Conservation (phyloP, 2,113 vertebrate species). For the Hippocampus mohnikei region DNA sequence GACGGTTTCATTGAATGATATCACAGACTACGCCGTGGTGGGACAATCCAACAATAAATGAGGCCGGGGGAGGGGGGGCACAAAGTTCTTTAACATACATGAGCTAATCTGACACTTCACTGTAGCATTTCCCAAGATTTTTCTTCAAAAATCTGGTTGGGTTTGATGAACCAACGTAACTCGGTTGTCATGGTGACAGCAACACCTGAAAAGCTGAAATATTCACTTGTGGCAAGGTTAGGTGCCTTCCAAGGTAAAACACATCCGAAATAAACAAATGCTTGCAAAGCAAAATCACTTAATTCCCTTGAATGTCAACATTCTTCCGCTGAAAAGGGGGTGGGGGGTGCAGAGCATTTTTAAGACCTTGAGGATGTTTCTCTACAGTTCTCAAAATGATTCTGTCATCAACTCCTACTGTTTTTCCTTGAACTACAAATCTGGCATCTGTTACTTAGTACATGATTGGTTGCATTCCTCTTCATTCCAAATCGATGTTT, state of each 20-base stretch:
- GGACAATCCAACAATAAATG: not conserved
- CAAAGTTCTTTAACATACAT: not conserved
- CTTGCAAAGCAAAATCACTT: constrained; percentile 3
- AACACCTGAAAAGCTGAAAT: not conserved
- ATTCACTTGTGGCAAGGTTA: not conserved
- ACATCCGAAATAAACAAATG: not conserved
- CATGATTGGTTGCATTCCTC: not conserved
- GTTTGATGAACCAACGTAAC: not conserved
- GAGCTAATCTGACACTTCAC: not conserved
- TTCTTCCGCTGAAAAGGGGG: not conserved
- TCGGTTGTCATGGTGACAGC: constrained; percentile 6
- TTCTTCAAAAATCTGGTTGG: not conserved
- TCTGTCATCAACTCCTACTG: not conserved
- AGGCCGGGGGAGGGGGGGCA: too few relatives aligned
- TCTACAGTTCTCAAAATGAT: not conserved
- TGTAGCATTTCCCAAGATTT: not conserved
- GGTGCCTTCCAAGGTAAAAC: constrained; percentile 1
- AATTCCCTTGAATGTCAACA: not conserved
- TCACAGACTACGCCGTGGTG: not conserved
- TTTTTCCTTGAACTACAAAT: not conserved
- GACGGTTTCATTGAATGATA: not conserved
- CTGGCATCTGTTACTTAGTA: not conserved
- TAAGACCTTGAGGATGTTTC: not conserved
- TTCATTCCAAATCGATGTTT: not conserved
- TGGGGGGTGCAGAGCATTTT: not conserved